Evolutionary conservation across 2,888 invertebrate species (phyloP), one percentile per base, ranked within the genome.

Genomic region (Schizaphis graminum): DNA sequence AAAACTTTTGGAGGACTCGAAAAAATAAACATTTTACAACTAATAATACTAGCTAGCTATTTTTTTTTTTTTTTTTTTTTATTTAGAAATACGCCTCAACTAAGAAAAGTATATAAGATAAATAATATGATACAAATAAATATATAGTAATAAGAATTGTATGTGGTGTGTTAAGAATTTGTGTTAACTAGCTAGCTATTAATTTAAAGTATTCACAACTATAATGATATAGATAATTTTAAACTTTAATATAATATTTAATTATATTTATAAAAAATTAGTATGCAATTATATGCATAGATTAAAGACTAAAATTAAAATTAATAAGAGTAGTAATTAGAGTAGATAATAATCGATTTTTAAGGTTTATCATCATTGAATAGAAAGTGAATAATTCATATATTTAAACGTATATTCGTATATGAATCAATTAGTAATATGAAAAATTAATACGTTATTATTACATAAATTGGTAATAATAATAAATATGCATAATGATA

Each of bases 341-440:
- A 53, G 21, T 5, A 53, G 21, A 21, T 56, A 8, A 85, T n/a
- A 28, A 85, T 56, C n/a, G 0, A 85, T 85, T 44, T 44, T 41
- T 61, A 3, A 8, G 8, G 10, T 44, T 41, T 3, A 91, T n/a
- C 44, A 44, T 85, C 13, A 24, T 91, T 35, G 24, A 91, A 77
- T 77, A 85, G 84, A 91, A 85, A 91, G 85, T 56, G 56, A 35
- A 53, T 77, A 49, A 47, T 67, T 67, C 24, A 89, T 49, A 7
- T 0, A 7, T 35, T 77, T 49, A 13, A 2, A 44, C 41, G 41
- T 44, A 44, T 44, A 44, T 44, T 3, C 41, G 41, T 49, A 35
- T 28, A 77, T 24, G 49, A 35, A 41, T 85, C 28, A 16, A 26
- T 67, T 28, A 21, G 16, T 41, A 35, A 53, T 53, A 91, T 49